These are phyloP conservation scores for Elephas maximus DNA, from an alignment of 2,113 vertebrate species.

Conservation along the genomic window DNA sequence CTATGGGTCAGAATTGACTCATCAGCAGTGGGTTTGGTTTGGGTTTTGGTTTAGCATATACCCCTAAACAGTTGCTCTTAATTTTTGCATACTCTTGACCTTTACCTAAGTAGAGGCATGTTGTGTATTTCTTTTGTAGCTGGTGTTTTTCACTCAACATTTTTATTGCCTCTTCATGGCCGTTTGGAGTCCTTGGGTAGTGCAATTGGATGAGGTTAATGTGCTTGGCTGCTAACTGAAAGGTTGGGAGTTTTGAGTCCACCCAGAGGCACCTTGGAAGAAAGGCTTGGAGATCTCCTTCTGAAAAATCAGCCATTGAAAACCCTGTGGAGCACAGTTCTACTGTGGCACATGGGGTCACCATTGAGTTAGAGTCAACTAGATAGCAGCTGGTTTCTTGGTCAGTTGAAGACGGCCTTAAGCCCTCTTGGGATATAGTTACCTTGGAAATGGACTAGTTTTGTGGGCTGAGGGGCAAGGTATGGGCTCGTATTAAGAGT, in stretches of 20 bases:
- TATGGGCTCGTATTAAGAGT: not conserved
- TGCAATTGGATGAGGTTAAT: not conserved
- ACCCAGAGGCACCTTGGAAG: too few relatives aligned
- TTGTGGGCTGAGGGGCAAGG: not conserved
- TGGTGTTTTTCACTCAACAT: not conserved
- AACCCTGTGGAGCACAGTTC: not conserved
- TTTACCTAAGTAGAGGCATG: accelerated
- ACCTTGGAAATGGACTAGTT: not conserved
- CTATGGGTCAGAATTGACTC: too few relatives aligned
- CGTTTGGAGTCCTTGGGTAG: not conserved
- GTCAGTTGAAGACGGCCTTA: not conserved
- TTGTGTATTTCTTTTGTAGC: not conserved
- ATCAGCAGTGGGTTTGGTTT: too few relatives aligned
- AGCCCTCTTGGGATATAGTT: not conserved
- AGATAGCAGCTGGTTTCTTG: not conserved
- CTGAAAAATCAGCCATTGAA: not conserved
- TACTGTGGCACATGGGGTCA: not conserved
- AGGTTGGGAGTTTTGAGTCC: too few relatives aligned
- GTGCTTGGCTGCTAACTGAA: too few relatives aligned
- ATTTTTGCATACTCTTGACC: not conserved
- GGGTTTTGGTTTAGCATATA: too few relatives aligned
- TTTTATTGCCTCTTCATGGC: not conserved
- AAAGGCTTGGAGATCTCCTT: too few relatives aligned
- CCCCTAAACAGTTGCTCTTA: not conserved
- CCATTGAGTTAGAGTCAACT: not conserved